phyloP scores from a whole-genome alignment of 2,888 invertebrate species.

The Amblyjoppa fuscipennis region DNA sequence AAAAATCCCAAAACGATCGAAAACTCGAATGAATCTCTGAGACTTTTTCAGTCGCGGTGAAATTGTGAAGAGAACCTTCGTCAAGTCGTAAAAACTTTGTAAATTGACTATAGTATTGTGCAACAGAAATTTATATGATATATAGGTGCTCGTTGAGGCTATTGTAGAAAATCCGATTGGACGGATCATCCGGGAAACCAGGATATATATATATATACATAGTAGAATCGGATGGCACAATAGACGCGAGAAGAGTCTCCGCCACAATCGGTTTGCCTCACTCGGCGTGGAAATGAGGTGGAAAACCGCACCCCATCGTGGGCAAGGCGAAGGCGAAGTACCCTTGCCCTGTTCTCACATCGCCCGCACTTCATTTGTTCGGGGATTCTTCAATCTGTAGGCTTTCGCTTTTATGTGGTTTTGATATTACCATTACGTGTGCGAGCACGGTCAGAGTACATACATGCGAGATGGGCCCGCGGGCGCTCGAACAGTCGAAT shows the following conservation, averaged over 20 bases:
- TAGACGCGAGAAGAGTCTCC: slow-evolving; percentile 73
- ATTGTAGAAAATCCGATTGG: slow-evolving; percentile 80
- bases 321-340: slow-evolving; percentile 54
- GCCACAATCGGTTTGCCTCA: slow-evolving; percentile 81
- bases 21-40: slow-evolving; percentile 1
- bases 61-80: slow-evolving; percentile 10
- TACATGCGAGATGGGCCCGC: slow-evolving; percentile 38
- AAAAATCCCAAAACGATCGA: neutral
- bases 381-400: slow-evolving; percentile 74
- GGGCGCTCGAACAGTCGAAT: slow-evolving; percentile 17
- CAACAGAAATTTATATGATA: slow-evolving; percentile 48
- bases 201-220: slow-evolving; percentile 24
- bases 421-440: slow-evolving; percentile 77
- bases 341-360: slow-evolving; percentile 71
- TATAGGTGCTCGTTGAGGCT: slow-evolving; percentile 61
- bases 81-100: slow-evolving; percentile 30
- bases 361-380: slow-evolving; percentile 70
- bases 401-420: slow-evolving; percentile 77
- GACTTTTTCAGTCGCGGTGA: neutral
- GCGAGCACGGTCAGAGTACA: slow-evolving; percentile 9
- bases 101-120: slow-evolving; percentile 33
- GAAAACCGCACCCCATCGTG: slow-evolving; percentile 81
- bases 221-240: slow-evolving; percentile 65
- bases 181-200: slow-evolving; percentile 78
- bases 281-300: slow-evolving; percentile 84